Conservation (phyloP, 2,888 invertebrate genomes). For the Dryococelus australis region DNA sequence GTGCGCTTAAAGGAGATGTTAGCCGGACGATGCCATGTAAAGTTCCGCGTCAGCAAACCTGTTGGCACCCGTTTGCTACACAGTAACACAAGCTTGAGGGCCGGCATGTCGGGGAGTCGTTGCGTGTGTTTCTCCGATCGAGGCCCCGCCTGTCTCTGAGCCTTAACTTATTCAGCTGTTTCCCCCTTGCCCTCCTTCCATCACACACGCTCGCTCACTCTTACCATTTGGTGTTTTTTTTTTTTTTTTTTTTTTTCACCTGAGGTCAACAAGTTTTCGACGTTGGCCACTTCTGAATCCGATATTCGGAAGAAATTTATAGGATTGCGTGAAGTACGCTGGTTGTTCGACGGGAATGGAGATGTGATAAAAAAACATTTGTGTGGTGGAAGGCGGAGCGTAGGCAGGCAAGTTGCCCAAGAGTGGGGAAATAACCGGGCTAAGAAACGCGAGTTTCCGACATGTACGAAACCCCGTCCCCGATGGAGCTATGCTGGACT, state of each 20-base stretch:
- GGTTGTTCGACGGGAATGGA: neutral
- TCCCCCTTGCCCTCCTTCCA: no score
- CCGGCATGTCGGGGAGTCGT: no score
- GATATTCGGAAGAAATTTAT: neutral
- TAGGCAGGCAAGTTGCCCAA: neutral
- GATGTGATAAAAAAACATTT: neutral
- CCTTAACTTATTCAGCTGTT: no score
- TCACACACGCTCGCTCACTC: neutral
- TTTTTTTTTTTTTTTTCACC: neutral
- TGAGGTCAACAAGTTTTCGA: conserved; percentile 3
- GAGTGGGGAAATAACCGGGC: neutral
- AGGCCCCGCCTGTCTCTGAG: no score
- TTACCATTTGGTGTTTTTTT: neutral
- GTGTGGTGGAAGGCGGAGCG: neutral
- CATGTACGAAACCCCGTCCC: no score
- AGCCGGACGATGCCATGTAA: no score
- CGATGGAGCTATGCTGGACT: no score
- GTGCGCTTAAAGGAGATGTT: no score
- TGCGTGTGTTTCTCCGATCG: no score
- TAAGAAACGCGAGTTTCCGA: neutral
- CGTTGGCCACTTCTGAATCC: neutral
- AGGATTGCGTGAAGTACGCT: neutral
- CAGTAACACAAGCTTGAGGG: no score
- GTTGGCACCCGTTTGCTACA: no score
- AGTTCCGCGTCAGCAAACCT: no score